Evolutionary conservation across 2,113 vertebrate species (phyloP).

Genomic region (Pachyramphus minor): DNA sequence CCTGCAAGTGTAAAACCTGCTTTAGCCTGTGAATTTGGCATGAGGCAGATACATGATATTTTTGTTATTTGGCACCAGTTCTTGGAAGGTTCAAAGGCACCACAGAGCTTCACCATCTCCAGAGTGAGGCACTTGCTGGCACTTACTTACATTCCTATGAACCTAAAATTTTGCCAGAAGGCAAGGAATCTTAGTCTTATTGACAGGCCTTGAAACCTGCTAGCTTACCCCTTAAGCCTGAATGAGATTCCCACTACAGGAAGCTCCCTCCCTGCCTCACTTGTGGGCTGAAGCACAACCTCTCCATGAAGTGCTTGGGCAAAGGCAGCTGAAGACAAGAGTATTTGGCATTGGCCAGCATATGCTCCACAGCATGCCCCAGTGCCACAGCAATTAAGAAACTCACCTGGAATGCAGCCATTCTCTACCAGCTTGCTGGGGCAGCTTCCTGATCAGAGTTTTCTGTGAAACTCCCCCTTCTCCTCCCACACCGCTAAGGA

Average conservation of each 20-base stretch:
- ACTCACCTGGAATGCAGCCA: conserved; percentile 43
- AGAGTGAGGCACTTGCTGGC: background rate
- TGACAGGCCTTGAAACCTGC: background rate
- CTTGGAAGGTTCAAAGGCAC: background rate
- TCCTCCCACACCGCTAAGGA: background rate
- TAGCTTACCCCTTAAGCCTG: background rate
- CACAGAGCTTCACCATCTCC: background rate
- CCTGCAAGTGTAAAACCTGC: background rate
- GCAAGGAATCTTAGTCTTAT: background rate
- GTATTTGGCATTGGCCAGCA: background rate
- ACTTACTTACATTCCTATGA: background rate
- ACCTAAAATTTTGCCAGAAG: background rate
- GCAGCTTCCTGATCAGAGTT: conserved; percentile 36
- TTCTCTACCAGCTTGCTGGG: conserved; percentile 16
- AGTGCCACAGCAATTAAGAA: conserved; percentile 1
- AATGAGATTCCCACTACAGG: background rate
- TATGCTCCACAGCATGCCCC: background rate
- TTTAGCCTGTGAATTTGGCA: background rate
- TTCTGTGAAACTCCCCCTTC: conserved; percentile 38
- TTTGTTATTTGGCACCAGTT: background rate
- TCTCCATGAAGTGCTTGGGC: background rate
- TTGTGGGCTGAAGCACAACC: background rate
- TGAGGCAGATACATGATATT: background rate
- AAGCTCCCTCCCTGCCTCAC: background rate
- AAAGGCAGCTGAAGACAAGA: background rate